A percentile compares a stretch with the other conserved stretches of the same genome.
These are phyloP conservation scores for Falco peregrinus DNA, from an alignment of 2,797 vertebrate genomes.

Conservation along the genomic window DNA sequence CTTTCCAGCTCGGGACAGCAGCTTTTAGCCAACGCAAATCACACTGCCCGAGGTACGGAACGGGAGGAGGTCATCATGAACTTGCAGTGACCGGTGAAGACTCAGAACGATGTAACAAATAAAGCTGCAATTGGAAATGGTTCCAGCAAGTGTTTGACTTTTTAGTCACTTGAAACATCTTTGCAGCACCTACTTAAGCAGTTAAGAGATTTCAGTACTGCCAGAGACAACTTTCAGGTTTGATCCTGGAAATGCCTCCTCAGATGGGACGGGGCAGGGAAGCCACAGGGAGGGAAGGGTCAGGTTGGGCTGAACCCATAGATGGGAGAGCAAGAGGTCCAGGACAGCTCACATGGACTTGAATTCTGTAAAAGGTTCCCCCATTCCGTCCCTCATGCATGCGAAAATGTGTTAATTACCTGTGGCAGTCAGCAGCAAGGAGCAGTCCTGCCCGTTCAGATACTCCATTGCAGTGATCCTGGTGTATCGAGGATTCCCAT, in stretches of 20 bases:
- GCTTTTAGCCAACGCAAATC: background rate
- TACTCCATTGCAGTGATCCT: slow-evolving; percentile 98
- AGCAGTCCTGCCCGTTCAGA: slow-evolving; percentile 95
- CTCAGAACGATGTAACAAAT: background rate
- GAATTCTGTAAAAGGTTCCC: too few relatives aligned
- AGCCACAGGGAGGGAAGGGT: background rate
- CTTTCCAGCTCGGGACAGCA: background rate
- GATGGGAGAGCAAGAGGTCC: background rate
- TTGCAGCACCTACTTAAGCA: background rate
- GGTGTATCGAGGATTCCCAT: slow-evolving; percentile 95
- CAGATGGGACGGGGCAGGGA: background rate
- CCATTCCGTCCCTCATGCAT: rapidly evolving
- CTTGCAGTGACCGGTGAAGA: background rate
- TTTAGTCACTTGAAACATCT: background rate
- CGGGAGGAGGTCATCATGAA: background rate
- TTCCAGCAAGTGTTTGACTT: background rate
- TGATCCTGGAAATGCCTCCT: background rate
- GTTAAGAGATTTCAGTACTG: background rate
- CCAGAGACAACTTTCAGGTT: background rate
- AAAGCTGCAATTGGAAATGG: background rate
- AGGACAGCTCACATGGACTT: background rate
- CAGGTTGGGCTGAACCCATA: rapidly evolving
- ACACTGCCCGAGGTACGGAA: background rate
- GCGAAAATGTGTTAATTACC: slow-evolving; percentile 64
- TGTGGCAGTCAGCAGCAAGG: slow-evolving; percentile 92